Percentiles rank a stretch among this genome's conserved stretches.
phyloP scores from a whole-genome alignment of 2,113 vertebrate species.

The Sebastes schlegelii region DNA sequence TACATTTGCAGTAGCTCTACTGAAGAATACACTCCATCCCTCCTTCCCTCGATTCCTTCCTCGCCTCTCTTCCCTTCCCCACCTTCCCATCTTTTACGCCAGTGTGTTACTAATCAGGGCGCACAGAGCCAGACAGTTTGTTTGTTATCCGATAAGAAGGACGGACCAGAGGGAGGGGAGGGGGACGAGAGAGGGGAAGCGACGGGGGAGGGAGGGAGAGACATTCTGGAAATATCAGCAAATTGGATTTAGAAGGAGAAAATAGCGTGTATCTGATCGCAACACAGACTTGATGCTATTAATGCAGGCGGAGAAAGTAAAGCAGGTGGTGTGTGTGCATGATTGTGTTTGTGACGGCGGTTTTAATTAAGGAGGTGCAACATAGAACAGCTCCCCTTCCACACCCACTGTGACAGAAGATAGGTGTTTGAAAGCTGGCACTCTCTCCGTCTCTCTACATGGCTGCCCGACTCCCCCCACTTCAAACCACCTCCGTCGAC shows the following conservation, averaged over 20 bases:
- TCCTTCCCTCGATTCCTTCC: slow-evolving; percentile 17
- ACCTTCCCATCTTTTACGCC: slow-evolving; percentile 31
- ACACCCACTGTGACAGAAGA: slow-evolving; percentile 29
- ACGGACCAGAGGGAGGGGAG: slow-evolving; percentile 20
- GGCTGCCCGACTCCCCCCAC: not conserved
- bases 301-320: slow-evolving; percentile 40
- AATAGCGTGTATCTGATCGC: slow-evolving; percentile 68
- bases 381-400: slow-evolving; percentile 38
- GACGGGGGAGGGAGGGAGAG: not conserved
- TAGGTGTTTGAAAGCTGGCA: slow-evolving; percentile 49
- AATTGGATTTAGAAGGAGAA: slow-evolving; percentile 74
- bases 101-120: slow-evolving; percentile 59
- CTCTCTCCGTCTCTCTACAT: slow-evolving; percentile 14
- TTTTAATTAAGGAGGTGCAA: slow-evolving; percentile 67
- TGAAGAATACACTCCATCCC: slow-evolving; percentile 19
- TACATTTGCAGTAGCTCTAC: not conserved
- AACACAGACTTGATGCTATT: slow-evolving; percentile 58
- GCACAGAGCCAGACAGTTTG: slow-evolving; percentile 65
- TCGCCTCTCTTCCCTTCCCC: not conserved
- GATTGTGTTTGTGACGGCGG: slow-evolving; percentile 5
- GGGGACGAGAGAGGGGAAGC: not conserved
- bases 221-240: slow-evolving; percentile 69
- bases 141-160: slow-evolving; percentile 70
- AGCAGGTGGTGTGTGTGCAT: slow-evolving; percentile 31
- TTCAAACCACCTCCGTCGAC: not conserved